Conservation (phyloP, 2,113 vertebrate species). For the Mesembrinibis cayennensis region DNA sequence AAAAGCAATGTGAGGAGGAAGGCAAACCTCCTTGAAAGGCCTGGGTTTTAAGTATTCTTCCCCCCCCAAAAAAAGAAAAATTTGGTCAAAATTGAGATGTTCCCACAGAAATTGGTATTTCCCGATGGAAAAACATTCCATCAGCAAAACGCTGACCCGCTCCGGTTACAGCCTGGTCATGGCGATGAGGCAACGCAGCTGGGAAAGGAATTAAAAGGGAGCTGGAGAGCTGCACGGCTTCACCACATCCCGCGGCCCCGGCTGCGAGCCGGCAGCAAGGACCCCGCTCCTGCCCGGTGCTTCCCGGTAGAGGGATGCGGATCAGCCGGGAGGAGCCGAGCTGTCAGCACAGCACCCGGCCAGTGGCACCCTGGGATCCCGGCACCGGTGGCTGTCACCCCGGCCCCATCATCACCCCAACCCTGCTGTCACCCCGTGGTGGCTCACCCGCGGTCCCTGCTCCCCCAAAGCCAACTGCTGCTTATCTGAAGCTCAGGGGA, state of each 20-base stretch:
- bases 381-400: neutral
- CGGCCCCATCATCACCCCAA: neutral
- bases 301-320: neutral
- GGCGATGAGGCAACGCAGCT: constrained; percentile 57
- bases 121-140: constrained; percentile 53
- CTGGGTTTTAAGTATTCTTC: neutral
- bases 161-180: constrained; percentile 63
- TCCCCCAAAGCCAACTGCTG: neutral
- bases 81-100: constrained; percentile 46
- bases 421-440: neutral
- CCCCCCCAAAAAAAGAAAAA: neutral
- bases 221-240: neutral
- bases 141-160: constrained; percentile 33
- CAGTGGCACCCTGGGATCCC: neutral
- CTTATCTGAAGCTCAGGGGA: neutral
- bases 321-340: neutral
- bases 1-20: neutral
- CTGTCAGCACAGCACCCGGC: neutral
- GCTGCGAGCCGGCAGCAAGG: neutral
- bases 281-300: neutral
- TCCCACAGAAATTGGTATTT: constrained; percentile 61
- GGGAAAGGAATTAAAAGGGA: constrained; percentile 64
- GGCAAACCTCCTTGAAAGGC: neutral
- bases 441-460: accelerated
- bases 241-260: neutral